phyloP scores from a whole-genome alignment of 2,113 vertebrate species.

The Mastomys natalensis region DNA sequence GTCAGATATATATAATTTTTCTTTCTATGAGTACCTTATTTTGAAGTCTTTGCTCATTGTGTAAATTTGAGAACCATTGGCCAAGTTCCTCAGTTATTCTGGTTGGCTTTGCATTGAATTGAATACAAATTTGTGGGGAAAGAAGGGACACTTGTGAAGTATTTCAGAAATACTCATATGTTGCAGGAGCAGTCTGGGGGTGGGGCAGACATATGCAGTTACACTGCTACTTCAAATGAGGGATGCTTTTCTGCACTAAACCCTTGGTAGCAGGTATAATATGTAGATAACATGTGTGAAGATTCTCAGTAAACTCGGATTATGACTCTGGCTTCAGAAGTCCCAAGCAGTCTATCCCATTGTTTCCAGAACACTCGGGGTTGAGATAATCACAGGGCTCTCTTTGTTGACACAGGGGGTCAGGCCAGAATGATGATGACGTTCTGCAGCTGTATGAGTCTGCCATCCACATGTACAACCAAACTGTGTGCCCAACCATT shows the following conservation, averaged over 20 bases:
- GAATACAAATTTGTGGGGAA: neutral
- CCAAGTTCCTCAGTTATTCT: slow-evolving; percentile 12
- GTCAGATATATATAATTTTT: neutral
- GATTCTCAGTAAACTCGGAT: slow-evolving; percentile 5
- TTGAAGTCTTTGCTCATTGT: neutral
- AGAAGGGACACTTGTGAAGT: neutral
- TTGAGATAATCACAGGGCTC: neutral
- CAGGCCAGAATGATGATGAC: neutral
- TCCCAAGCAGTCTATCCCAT: neutral
- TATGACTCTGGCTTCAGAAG: neutral
- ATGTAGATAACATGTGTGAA: neutral
- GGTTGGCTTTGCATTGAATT: neutral
- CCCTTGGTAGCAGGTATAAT: neutral
- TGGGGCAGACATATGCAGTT: neutral
- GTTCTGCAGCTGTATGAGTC: neutral
- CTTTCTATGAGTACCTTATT: neutral
- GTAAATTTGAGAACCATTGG: slow-evolving; percentile 4
- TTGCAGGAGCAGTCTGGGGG: neutral
- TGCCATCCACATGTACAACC: neutral
- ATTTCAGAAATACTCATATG: slow-evolving; percentile 18
- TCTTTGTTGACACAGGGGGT: neutral
- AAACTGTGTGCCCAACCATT: neutral
- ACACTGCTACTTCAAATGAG: neutral
- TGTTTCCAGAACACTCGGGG: neutral
- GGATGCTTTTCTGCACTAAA: neutral